phyloP scores from a whole-genome alignment of 2,888 invertebrate genomes.

The Camptogramma bilineatum region DNA sequence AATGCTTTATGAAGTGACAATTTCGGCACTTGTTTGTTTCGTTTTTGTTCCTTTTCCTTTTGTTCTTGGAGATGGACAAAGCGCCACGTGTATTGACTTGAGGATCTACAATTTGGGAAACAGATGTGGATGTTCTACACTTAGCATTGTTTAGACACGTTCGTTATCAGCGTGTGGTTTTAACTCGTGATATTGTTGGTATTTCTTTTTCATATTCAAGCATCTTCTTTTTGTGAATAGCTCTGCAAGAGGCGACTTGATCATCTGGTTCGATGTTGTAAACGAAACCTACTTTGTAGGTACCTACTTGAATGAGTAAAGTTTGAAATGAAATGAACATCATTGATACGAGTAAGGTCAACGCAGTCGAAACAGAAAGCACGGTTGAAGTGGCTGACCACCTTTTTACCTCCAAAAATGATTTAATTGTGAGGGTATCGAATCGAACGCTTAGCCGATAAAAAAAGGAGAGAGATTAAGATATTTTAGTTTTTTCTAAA shows the following conservation, averaged over 20 bases:
- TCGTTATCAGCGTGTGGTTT: conserved; percentile 41
- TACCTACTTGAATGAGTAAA: no score
- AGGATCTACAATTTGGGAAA: conserved; percentile 55
- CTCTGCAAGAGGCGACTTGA: neutral
- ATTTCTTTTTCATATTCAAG: conserved; percentile 2
- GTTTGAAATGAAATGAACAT: no score
- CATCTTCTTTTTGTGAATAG: neutral
- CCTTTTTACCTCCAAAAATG: no score
- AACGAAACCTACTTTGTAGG: no score
- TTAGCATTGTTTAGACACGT: conserved; percentile 49
- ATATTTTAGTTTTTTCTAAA: no score
- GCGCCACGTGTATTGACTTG: conserved; percentile 68
- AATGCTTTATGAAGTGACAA: conserved; percentile 75
- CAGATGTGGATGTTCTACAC: conserved; percentile 61
- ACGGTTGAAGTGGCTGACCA: no score
- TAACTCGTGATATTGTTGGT: conserved; percentile 22
- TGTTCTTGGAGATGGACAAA: conserved; percentile 61
- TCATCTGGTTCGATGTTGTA: no score
- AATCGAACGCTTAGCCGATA: no score
- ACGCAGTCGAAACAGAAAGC: no score
- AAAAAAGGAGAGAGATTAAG: no score
- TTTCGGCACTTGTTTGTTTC: conserved; percentile 67
- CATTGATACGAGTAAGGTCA: no score
- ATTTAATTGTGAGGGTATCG: no score
- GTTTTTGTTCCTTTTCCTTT: conserved; percentile 60